Evolutionary conservation across 2,888 invertebrate species (phyloP), one percentile per base, ranked within the genome.

Genomic region (Hemithea aestivaria): DNA sequence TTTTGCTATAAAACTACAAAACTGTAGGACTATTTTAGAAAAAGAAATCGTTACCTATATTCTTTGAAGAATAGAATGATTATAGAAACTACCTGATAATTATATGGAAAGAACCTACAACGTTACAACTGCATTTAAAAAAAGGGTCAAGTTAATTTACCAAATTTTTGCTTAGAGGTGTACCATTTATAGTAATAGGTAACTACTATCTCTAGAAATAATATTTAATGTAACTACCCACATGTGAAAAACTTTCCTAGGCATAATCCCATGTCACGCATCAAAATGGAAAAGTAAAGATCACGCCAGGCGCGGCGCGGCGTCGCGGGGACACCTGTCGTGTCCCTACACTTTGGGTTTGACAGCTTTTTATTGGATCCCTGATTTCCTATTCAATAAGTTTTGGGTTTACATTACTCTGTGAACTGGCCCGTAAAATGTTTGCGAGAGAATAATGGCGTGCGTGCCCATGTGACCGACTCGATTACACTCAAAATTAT

Each of bases 301-400:
- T 51, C 39, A 34, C 36, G 39, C 40, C 40, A 44, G 39, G 24
- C 34, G 16, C 16, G 16, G 40, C 43, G 25, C 20, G 39, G 25
- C 37, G 6, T 27, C 35, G 31, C 35, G 45, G 40, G 41, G 56
- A 48, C 69, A 77, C 76, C 75, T 76, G 77, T 73, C 76, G 60
- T 52, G 40, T 57, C 45, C 61, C 57, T 57, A 62, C 51, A 58
- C 62, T 66, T 70, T 79, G 81, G 69, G 67, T 70, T 71, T 81
- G 83, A 83, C 83, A 82, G 76, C 56, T 77, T 72, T 80, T 80
- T 81, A 82, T 83, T 81, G 78, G 80, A 77, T 75, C 66, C 73
- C 70, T 68, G 66, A 67, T 73, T 73, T 68, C 72, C 79, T 68
- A 77, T 80, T 81, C 74, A 78, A 78, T 77, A 80, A 82, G 73